These are phyloP conservation scores for Pachyseris speciosa DNA, from an alignment of 64 coral and sea anemone genomes.

Conservation along the genomic window DNA sequence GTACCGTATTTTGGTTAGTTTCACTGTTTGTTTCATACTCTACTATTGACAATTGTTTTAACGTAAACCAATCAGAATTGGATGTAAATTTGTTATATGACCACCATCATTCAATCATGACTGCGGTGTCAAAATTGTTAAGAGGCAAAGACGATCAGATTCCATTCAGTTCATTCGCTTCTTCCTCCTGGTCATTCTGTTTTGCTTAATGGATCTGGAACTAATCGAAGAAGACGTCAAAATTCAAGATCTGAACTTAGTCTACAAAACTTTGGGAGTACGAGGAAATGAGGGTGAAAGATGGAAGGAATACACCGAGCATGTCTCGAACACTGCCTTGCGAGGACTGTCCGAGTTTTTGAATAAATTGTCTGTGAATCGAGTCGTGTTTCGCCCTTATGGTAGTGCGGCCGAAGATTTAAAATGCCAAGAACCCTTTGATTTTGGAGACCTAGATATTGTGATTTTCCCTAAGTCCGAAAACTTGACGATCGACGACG, in stretches of 20 bases:
- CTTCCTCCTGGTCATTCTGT: no score
- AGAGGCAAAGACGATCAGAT: no score
- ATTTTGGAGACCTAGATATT: slow-evolving; percentile 50
- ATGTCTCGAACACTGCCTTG: background rate
- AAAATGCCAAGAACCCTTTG: background rate
- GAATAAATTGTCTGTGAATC: background rate
- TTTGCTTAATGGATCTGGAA: no score
- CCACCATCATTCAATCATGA: no score
- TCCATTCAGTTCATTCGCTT: no score
- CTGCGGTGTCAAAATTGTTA: no score
- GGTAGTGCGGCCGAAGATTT: slow-evolving; percentile 48
- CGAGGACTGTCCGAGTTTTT: background rate
- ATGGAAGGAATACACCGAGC: background rate
- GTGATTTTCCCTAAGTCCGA: slow-evolving; percentile 5
- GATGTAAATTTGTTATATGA: no score
- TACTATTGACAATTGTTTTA: no score
- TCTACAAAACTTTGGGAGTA: background rate
- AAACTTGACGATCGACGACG: background rate
- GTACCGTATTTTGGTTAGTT: no score
- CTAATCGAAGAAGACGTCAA: background rate
- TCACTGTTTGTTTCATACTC: no score
- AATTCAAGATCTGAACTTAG: background rate
- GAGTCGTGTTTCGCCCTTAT: background rate
- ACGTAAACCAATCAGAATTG: no score
- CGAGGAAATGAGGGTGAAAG: background rate